Conservation (phyloP, 2,888 invertebrate genomes). For the Pollenia amentaria region DNA sequence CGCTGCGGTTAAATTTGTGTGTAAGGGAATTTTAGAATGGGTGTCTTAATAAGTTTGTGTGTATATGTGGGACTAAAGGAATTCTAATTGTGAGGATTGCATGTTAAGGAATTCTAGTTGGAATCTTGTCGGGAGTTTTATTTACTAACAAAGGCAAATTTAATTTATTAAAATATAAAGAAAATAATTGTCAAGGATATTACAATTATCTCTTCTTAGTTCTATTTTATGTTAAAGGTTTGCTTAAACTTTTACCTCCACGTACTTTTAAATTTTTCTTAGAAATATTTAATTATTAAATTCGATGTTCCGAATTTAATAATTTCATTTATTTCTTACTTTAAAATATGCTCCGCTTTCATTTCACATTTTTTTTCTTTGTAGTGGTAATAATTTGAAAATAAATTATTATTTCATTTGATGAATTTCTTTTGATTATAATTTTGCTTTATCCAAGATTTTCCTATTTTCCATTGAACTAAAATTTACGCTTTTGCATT, state of each 20-base stretch:
- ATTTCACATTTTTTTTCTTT: neutral
- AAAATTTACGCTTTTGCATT: slow-evolving; percentile 49
- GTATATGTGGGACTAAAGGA: slow-evolving; percentile 19
- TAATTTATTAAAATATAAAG: no score
- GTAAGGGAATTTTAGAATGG: neutral
- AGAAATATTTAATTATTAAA: no score
- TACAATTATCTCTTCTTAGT: no score
- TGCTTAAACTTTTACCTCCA: no score
- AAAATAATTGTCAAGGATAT: no score
- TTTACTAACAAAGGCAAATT: neutral
- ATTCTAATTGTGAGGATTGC: slow-evolving; percentile 11
- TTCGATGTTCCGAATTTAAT: no score
- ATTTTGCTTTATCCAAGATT: slow-evolving; percentile 25
- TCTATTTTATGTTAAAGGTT: no score
- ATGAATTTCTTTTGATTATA: slow-evolving; percentile 41
- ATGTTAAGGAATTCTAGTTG: slow-evolving; percentile 47
- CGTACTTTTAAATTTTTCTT: no score
- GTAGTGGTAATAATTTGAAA: slow-evolving; percentile 56
- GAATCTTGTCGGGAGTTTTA: neutral
- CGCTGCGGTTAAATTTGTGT: neutral
- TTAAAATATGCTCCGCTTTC: neutral
- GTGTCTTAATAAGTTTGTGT: neutral
- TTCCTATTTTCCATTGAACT: slow-evolving; percentile 1
- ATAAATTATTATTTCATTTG: slow-evolving; percentile 68
- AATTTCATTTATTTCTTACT: no score